Evolutionary conservation across 1,140 invertebrate genomes (phyloP).

Genomic region (Penaeus vannamei): DNA sequence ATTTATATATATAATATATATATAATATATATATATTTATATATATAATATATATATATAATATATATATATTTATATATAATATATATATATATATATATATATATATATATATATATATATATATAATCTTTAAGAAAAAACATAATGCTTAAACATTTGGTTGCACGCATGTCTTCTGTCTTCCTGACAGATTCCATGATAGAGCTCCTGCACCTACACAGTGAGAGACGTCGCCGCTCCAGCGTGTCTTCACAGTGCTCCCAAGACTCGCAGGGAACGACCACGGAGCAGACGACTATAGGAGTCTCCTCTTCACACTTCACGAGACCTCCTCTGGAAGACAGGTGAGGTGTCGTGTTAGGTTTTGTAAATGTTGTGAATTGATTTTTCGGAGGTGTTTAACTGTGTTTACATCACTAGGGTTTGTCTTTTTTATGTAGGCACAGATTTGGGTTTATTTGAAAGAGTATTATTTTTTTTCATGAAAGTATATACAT

Average conservation of each 20-base stretch:
- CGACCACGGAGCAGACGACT: neutral
- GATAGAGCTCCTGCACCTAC: neutral
- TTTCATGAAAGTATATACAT: no score
- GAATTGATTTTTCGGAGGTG: no score
- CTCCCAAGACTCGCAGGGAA: conserved; percentile 46
- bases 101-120: no score
- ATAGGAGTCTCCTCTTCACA: conserved; percentile 70
- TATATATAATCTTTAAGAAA: neutral
- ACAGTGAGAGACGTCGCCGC: neutral
- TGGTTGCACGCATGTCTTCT: neutral
- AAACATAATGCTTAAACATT: neutral
- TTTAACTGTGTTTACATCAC: no score
- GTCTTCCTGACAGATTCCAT: conserved; percentile 10
- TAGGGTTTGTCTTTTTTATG: neutral
- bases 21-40: no score
- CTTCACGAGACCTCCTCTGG: conserved; percentile 79
- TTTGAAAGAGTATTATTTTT: no score
- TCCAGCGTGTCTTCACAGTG: conserved; percentile 47
- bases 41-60: neutral
- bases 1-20: no score
- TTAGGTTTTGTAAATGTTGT: neutral
- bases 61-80: no score
- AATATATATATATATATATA: no score
- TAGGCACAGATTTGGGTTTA: neutral
- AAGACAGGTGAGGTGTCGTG: conserved; percentile 75